Evolutionary conservation across 2,113 vertebrate genomes (phyloP).

Genomic region (Vimba vimba): DNA sequence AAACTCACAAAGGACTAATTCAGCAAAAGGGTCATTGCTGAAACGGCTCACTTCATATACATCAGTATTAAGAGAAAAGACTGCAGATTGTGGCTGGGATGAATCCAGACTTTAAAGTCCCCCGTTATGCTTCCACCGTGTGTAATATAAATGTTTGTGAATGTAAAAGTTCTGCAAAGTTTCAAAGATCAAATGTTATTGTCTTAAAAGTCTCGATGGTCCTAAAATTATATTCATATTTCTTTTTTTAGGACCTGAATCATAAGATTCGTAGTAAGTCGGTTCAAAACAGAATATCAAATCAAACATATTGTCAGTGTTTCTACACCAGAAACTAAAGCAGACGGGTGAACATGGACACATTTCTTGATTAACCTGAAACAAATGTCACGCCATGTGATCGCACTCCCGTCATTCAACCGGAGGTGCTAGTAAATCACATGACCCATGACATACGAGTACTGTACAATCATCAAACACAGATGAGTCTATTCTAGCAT

Average conservation of each 20-base stretch:
- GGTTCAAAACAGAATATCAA: neutral
- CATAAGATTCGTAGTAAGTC: too few species aligned
- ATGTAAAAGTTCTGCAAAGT: too few species aligned
- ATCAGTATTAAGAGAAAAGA: neutral
- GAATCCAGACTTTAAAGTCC: neutral
- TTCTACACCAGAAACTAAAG: neutral
- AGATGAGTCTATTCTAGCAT: neutral
- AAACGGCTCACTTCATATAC: neutral
- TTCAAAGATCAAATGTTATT: too few species aligned
- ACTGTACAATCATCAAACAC: constrained; percentile 2
- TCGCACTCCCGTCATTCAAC: neutral
- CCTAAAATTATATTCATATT: too few species aligned
- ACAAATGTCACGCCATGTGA: neutral
- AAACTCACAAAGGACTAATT: neutral
- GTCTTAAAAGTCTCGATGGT: too few species aligned
- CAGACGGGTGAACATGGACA: neutral
- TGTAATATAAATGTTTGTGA: too few species aligned
- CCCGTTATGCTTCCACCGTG: too few species aligned
- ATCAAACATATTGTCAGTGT: neutral
- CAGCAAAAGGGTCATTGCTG: neutral
- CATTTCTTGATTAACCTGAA: neutral
- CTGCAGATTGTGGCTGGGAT: neutral
- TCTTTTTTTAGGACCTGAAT: neutral
- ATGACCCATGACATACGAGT: neutral
- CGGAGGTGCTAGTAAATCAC: neutral